A percentile compares a stretch with the other conserved stretches of the same genome.
Conservation (phyloP, 2,113 vertebrate species). For the Callorhinus ursinus region DNA sequence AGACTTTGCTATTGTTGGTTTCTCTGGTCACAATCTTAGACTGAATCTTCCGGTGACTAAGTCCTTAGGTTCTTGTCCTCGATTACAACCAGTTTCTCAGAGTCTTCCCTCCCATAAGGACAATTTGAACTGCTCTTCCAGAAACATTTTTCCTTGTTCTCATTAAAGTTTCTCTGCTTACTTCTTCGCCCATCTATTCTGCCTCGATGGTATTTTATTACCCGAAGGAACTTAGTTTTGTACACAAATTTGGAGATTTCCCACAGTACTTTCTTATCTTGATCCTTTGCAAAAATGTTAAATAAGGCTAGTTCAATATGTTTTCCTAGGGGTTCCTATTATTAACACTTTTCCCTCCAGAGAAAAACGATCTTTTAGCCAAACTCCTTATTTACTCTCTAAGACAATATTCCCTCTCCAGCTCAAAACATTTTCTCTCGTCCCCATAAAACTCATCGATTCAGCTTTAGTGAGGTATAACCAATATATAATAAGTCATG, state of each 20-base stretch:
- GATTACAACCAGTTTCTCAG: neutral
- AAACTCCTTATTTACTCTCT: neutral
- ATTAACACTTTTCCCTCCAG: neutral
- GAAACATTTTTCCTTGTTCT: neutral
- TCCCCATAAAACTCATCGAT: neutral
- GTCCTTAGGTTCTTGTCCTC: neutral
- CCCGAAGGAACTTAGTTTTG: neutral
- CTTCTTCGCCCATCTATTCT: neutral
- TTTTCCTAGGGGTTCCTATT: neutral
- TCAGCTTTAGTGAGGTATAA: neutral
- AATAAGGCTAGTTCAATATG: neutral
- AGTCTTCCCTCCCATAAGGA: neutral
- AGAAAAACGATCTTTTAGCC: slow-evolving; percentile 35
- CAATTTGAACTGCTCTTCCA: neutral
- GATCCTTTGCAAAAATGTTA: neutral
- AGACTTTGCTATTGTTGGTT: neutral
- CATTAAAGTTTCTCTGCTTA: neutral
- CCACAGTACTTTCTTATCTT: neutral
- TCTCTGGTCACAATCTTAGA: neutral
- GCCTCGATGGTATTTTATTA: neutral
- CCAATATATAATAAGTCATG: neutral
- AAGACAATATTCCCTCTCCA: slow-evolving; percentile 1
- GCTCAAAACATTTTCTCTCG: neutral
- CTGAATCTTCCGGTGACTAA: neutral
- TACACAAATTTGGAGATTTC: neutral